phyloP scores from a whole-genome alignment of 2,888 invertebrate genomes.

The Drosophila rubida region DNA sequence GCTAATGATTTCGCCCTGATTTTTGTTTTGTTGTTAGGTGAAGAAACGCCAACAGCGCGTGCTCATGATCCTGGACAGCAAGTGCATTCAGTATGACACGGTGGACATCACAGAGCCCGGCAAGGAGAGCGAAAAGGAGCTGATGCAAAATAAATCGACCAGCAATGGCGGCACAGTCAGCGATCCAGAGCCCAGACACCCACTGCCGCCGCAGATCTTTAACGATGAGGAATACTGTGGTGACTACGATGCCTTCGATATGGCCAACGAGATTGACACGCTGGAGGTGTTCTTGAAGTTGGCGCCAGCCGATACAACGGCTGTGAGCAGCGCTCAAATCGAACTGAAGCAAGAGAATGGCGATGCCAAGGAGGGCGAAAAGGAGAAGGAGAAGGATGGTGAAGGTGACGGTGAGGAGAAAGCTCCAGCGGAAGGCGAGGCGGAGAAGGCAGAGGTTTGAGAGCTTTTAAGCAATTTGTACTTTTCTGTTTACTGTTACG shows the following conservation, averaged over 20 bases:
- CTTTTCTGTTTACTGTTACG: slow-evolving; percentile 74
- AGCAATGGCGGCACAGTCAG: slow-evolving; percentile 90
- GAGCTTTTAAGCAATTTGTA: slow-evolving; percentile 59
- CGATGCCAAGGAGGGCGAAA: slow-evolving; percentile 67
- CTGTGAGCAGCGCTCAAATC: slow-evolving; percentile 85
- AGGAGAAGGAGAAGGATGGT: slow-evolving; percentile 43
- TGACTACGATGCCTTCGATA: slow-evolving; percentile 96
- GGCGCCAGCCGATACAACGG: slow-evolving; percentile 86
- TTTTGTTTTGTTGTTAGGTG: slow-evolving; percentile 87
- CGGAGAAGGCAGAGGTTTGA: slow-evolving; percentile 70
- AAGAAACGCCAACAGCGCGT: slow-evolving; percentile 98
- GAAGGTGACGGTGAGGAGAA: slow-evolving; percentile 45
- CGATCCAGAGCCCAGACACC: slow-evolving; percentile 90
- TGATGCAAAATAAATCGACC: slow-evolving; percentile 95
- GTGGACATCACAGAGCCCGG: slow-evolving; percentile 98
- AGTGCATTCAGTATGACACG: slow-evolving; percentile 94
- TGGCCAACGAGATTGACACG: slow-evolving; percentile 95
- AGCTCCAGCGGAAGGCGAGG: slow-evolving; percentile 48
- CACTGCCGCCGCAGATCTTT: slow-evolving; percentile 97
- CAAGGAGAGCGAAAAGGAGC: slow-evolving; percentile 93
- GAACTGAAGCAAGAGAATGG: slow-evolving; percentile 83
- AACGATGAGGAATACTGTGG: slow-evolving; percentile 95
- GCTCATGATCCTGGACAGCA: slow-evolving; percentile 96
- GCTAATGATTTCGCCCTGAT: neutral
- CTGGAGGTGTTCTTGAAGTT: slow-evolving; percentile 94